Conservation (phyloP, 2,113 vertebrate species). For the Aythya baeri region DNA sequence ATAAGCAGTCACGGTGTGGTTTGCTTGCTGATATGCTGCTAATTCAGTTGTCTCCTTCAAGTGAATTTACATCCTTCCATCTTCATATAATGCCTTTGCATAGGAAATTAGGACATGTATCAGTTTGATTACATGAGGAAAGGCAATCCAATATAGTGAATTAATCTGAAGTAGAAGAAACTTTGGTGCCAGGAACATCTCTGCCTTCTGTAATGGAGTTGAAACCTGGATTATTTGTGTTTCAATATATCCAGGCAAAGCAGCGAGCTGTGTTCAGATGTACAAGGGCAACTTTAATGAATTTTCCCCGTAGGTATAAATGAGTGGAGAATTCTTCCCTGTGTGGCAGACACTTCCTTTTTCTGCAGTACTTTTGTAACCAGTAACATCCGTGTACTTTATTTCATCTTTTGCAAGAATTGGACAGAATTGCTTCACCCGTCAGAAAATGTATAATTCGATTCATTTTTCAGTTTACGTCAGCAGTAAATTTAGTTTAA, state of each 20-base stretch:
- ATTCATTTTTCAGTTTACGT: neutral
- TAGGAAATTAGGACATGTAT: neutral
- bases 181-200: neutral
- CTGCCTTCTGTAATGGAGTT: neutral
- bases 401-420: neutral
- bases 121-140: neutral
- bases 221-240: neutral
- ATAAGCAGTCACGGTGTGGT: neutral
- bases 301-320: constrained; percentile 28
- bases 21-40: neutral
- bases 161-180: neutral
- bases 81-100: neutral
- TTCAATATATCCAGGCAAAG: neutral
- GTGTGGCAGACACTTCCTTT: neutral
- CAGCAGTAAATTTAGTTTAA: neutral
- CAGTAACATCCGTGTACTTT: neutral
- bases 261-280: neutral
- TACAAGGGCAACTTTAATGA: neutral
- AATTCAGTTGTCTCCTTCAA: neutral
- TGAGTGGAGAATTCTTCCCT: neutral
- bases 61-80: constrained; percentile 15
- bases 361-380: neutral
- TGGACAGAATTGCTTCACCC: neutral
- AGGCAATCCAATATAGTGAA: neutral
- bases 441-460: neutral